These are phyloP conservation scores for Drosophila antonietae DNA, from an alignment of 2,888 invertebrate genomes.

Conservation along the genomic window DNA sequence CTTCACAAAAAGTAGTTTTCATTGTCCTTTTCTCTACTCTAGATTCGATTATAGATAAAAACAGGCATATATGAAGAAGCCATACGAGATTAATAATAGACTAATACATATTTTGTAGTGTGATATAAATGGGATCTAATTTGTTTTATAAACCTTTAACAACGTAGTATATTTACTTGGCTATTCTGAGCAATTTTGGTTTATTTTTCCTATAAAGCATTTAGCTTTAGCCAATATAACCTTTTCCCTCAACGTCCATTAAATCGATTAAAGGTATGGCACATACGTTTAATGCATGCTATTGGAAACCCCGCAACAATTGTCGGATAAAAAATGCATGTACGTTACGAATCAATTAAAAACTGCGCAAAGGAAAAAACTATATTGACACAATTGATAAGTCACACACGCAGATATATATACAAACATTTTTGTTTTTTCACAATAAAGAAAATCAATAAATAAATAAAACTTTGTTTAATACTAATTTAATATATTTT, in stretches of 20 bases:
- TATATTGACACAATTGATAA: conserved; percentile 8
- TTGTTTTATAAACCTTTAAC: not conserved
- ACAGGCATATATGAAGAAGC: too few species aligned
- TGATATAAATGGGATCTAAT: not conserved
- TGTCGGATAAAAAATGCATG: not conserved
- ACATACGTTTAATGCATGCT: conserved; percentile 48
- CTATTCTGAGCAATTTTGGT: not conserved
- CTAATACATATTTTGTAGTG: not conserved
- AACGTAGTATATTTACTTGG: not conserved
- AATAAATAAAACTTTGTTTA: conserved; percentile 8
- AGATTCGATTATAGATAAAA: too few species aligned
- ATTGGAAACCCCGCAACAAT: conserved; percentile 17
- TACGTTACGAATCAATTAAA: not conserved
- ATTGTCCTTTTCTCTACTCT: too few species aligned
- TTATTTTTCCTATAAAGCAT: not conserved
- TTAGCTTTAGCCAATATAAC: conserved; percentile 8
- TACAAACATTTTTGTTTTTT: conserved; percentile 2
- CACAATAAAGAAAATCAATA: conserved; percentile 6
- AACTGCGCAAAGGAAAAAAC: not conserved
- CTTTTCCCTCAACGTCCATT: conserved; percentile 11
- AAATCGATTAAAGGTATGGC: conserved; percentile 61
- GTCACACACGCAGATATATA: not conserved
- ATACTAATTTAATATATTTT: conserved; percentile 7
- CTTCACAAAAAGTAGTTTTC: too few species aligned
- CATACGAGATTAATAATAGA: too few species aligned